Conservation (phyloP, 1,140 invertebrate species). For the Grapholita molesta region DNA sequence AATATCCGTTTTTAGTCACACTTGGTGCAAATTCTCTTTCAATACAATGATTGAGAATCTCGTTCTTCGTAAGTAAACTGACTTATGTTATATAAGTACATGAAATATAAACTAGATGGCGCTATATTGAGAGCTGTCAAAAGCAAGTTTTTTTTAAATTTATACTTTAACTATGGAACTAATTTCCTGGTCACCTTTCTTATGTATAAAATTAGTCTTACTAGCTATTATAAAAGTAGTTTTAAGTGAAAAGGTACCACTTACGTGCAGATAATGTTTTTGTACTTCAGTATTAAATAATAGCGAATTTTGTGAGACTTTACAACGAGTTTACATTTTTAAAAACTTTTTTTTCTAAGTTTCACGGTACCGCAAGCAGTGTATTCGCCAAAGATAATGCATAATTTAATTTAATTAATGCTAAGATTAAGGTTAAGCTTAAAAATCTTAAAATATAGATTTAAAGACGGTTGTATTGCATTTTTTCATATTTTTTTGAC, state of each 20-base stretch:
- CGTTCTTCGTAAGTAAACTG: background rate
- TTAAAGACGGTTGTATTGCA: slow-evolving; percentile 20
- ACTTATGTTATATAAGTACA: background rate
- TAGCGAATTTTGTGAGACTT: slow-evolving; percentile 71
- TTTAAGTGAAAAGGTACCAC: slow-evolving; percentile 54
- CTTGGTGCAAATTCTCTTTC: background rate
- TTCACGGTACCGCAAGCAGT: slow-evolving; percentile 66
- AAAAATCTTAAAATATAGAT: slow-evolving; percentile 21
- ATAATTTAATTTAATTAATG: slow-evolving; percentile 63
- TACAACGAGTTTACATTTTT: slow-evolving; percentile 71
- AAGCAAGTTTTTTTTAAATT: background rate
- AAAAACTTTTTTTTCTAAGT: slow-evolving; percentile 23
- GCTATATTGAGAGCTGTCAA: background rate
- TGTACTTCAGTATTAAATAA: slow-evolving; percentile 66
- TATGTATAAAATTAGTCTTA: slow-evolving; percentile 34
- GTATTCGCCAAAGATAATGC: slow-evolving; percentile 77
- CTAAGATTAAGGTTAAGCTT: slow-evolving; percentile 35
- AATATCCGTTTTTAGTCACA: background rate
- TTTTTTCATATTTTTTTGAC: background rate
- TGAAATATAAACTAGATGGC: background rate
- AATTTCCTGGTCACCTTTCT: slow-evolving; percentile 45
- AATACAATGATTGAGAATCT: background rate
- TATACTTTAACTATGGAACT: background rate
- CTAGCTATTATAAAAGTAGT: slow-evolving; percentile 40
- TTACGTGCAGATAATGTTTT: slow-evolving; percentile 37